Evolutionary conservation across 2,113 vertebrate genomes (phyloP).

Genomic region (Clarias batrachus): DNA sequence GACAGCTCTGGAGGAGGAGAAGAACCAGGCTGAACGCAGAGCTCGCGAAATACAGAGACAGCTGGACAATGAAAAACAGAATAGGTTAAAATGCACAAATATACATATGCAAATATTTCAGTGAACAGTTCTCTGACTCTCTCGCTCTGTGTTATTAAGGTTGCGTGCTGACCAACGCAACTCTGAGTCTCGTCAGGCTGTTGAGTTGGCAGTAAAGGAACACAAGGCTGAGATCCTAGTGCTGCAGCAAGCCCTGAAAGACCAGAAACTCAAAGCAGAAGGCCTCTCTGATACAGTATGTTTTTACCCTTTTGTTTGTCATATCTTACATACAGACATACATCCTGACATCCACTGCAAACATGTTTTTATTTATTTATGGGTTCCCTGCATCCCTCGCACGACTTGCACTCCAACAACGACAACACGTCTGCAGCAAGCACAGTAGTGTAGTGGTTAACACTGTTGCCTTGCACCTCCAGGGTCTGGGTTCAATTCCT

Average conservation of each 20-base stretch:
- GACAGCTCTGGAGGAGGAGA: conserved; percentile 90
- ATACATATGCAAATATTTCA: conserved; percentile 12
- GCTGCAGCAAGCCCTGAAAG: conserved; percentile 95
- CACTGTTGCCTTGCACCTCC: too few species aligned
- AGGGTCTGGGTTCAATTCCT: too few species aligned
- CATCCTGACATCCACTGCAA: neutral
- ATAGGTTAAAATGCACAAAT: conserved; percentile 73
- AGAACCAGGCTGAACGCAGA: conserved; percentile 91
- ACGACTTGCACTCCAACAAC: too few species aligned
- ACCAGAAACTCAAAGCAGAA: conserved; percentile 96
- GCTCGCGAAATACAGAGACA: conserved; percentile 91
- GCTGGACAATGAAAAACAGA: conserved; percentile 96
- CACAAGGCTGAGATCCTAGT: conserved; percentile 96
- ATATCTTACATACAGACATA: neutral
- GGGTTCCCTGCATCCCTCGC: too few species aligned
- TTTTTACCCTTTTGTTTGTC: neutral
- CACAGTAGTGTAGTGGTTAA: too few species aligned
- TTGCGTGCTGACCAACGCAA: conserved; percentile 91
- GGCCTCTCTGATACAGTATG: conserved; percentile 94
- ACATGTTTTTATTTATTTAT: neutral
- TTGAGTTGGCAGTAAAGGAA: conserved; percentile 94
- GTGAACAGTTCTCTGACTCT: neutral
- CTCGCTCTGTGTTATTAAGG: conserved; percentile 59
- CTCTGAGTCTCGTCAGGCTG: conserved; percentile 92
- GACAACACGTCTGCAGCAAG: too few species aligned